Conservation (phyloP, 2,797 vertebrate genomes). For the Microctenopoma lineatum region DNA sequence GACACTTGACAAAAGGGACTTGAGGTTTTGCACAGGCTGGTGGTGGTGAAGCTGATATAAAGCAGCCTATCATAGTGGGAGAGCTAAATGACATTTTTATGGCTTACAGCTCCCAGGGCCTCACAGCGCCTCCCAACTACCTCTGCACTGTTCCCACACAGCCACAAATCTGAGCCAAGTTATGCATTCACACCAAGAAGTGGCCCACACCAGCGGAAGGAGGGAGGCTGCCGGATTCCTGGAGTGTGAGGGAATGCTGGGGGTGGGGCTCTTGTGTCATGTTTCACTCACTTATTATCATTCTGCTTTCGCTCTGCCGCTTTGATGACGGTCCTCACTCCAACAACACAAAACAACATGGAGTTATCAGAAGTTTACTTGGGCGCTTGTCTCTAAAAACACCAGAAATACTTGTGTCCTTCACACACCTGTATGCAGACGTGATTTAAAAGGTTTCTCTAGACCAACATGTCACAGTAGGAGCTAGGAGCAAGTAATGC, state of each 20-base stretch:
- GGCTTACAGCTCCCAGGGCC: conserved; percentile 64
- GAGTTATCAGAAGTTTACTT: conserved; percentile 22
- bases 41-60: conserved; percentile 68
- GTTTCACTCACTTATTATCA: conserved; percentile 81
- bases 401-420: neutral
- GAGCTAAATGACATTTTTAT: conserved; percentile 79
- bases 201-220: conserved; percentile 73
- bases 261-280: conserved; percentile 58
- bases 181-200: conserved; percentile 79
- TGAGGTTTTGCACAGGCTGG: conserved; percentile 30
- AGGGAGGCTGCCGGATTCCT: conserved; percentile 77
- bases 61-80: conserved; percentile 81
- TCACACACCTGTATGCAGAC: conserved; percentile 2
- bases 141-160: conserved; percentile 68
- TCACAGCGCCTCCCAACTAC: conserved; percentile 57
- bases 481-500: too few species aligned
- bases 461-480: neutral
- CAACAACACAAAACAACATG: conserved; percentile 19
- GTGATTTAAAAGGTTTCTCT: conserved; percentile 12
- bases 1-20: conserved; percentile 22
- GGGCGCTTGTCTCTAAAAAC: conserved; percentile 32
- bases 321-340: conserved; percentile 36
- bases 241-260: conserved; percentile 86
- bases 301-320: conserved; percentile 29
- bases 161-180: conserved; percentile 74